Percentiles rank a stretch among this genome's conserved stretches.
Conservation (phyloP, 1,140 invertebrate genomes). For the Steinernema feltiae region DNA sequence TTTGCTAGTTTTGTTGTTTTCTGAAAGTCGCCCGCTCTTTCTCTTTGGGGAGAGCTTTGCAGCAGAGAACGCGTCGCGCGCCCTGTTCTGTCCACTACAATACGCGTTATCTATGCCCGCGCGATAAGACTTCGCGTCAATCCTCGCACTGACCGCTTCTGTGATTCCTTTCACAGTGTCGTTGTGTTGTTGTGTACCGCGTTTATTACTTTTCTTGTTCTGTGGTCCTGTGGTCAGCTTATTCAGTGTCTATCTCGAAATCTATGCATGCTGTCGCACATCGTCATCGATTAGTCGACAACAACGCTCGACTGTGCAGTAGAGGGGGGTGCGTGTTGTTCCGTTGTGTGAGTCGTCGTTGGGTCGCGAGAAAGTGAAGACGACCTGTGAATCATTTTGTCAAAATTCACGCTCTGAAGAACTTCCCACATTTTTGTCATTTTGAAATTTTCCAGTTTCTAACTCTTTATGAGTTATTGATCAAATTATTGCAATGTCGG, state of each 20-base stretch:
- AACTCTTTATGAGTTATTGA: conserved; percentile 3
- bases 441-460: neutral
- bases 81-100: neutral
- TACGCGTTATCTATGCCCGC: neutral
- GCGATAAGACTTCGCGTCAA: conserved; percentile 5
- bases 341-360: conserved; percentile 6
- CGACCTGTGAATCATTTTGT: neutral
- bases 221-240: no score
- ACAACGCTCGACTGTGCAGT: neutral
- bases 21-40: neutral
- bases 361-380: conserved; percentile 8
- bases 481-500: neutral
- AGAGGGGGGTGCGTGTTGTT: neutral
- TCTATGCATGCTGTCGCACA: neutral
- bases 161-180: no score
- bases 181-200: no score
- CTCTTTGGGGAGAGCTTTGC: neutral
- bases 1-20: neutral
- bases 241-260: conserved; percentile 1
- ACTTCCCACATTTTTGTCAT: neutral
- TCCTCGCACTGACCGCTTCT: no score
- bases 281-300: conserved; percentile 13
- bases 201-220: no score
- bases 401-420: neutral
- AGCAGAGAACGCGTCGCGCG: neutral